Base-by-base conservation (phyloP, 1,140 invertebrate species). In the Drosophila subpulchrella region DNA sequence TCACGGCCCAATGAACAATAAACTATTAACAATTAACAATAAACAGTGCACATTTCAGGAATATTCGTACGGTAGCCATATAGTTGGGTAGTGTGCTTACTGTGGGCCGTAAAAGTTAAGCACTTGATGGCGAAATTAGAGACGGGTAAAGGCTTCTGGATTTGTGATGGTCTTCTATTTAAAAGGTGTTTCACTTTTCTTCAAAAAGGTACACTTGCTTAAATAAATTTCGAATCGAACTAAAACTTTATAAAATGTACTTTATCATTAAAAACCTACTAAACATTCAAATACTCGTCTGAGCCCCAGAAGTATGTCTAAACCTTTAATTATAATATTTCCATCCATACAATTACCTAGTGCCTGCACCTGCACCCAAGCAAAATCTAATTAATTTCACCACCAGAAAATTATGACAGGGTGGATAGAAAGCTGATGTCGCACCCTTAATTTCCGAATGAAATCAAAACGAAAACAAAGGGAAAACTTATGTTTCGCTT, bases 101-200 rank as follows among this genome's bases (percentile, higher is more conserved):
- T 55, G 42, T 44, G 17, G 58, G 76, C 76, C 46, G 71, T 85
- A 82, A 90, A 76, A 86, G 66, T 78, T 83, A 90, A 90, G 86
- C 82, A 81, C 73, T 90, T 86, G 86, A 90, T 90, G 77, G 86
- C 75, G 76, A 76, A 90, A 86, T 90, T 83, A 81, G 80, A 83
- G 79, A 67, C 84, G 83, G 84, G 36, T 72, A 60, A 77, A 60
- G 71, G 79, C n/a, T 30, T 34, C 32, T 34, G 32, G 7, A 34
- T 34, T 34, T 8, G 32, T 6, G 32, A 34, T 34, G 8, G 32
- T 42, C 4, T 4, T 20, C 0, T 38, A 6, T 50, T 8, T 5
- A 13, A 56, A n/a, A 7, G 1, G 6, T 20, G 4, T 27, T 2
- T 27, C 27, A 27, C 27, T 27, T 27, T 0, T 27, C 27, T 27